Conservation (phyloP, 1,140 invertebrate species). For the Drosophila pruinosa region DNA sequence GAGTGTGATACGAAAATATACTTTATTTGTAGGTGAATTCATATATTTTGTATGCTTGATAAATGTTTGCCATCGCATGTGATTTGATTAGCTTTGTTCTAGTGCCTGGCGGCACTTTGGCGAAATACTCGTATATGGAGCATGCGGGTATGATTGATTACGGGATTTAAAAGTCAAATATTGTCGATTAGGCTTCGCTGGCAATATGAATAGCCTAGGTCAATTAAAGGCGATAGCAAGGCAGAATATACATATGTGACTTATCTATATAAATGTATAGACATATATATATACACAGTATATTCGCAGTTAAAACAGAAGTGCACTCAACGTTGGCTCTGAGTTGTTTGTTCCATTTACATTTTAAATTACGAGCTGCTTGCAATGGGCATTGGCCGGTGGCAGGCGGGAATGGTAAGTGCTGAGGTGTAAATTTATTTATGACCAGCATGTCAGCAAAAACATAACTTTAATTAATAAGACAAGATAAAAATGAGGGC, state of each 20-base stretch:
- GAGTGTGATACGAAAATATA: constrained; percentile 11
- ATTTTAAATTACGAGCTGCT: constrained; percentile 19
- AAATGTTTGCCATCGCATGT: constrained; percentile 71
- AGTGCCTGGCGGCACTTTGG: constrained; percentile 24
- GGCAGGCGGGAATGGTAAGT: constrained; percentile 36
- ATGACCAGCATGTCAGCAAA: constrained; percentile 63
- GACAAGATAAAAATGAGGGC: constrained; percentile 60
- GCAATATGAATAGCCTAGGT: constrained; percentile 3
- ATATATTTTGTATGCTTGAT: constrained; percentile 43
- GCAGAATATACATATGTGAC: not conserved
- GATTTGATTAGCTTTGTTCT: constrained; percentile 70
- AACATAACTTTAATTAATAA: constrained; percentile 77
- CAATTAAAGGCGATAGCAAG: constrained; percentile 7
- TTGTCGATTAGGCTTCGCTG: constrained; percentile 64
- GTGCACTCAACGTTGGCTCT: constrained; percentile 7
- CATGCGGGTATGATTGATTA: constrained; percentile 61
- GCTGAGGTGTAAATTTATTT: constrained; percentile 69
- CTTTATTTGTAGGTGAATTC: constrained; percentile 3
- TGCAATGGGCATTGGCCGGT: not conserved
- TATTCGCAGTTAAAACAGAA: not conserved
- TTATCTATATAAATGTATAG: not conserved
- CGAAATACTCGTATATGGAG: constrained; percentile 14
- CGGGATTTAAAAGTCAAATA: constrained; percentile 72
- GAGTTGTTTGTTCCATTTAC: constrained; percentile 50
- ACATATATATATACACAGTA: not conserved